Evolutionary conservation across 2,888 invertebrate species (phyloP), one percentile per base, ranked within the genome.

Genomic region (Yponomeuta cagnagella): DNA sequence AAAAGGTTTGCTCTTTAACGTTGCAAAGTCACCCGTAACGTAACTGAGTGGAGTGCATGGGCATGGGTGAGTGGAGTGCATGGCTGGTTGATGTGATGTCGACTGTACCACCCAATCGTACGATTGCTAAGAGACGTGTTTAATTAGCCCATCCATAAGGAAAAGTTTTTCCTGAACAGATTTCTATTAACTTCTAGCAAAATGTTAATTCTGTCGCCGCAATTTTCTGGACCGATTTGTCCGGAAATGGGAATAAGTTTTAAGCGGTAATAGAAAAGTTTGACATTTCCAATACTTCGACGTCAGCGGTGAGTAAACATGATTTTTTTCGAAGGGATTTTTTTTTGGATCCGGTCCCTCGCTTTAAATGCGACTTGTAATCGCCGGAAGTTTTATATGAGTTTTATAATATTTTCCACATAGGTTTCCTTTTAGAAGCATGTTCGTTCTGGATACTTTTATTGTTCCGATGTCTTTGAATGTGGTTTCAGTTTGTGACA

Each of bases 121-220:
- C 43, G 43, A 43, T 58, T 58, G 15, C 15, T 15, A 15, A 12
- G 15, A 12, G 52, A 15, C 52, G 52, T 58, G 15, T 12, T 58
- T 58, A 58, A 58, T 15, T 58, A 58, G 15, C 52, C 52, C 1
- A 58, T 58, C 15, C 52, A 15, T 58, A 58, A 58, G 52, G 52
- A 58, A 58, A 58, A 58, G 52, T 58, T 58, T 58, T 5, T 58
- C 15, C 15, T 12, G 52, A 58, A 15, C 52, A 58, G 52, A 58
- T 58, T 58, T 58, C 52, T 58, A 58, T 58, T 58, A 58, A 58
- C 52, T 58, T 58, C 52, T 58, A 58, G 52, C 52, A 58, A 58
- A 58, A 58, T 58, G 52, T 58, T 58, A 58, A 58, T 58, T 58
- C 52, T 15, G 52, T 58, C 48, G 48, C 83, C 80, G 76, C 79